These are phyloP conservation scores for Agelas oroides DNA, from an alignment of 37 sponge, comb jelly and placozoan genomes.

Conservation along the genomic window DNA sequence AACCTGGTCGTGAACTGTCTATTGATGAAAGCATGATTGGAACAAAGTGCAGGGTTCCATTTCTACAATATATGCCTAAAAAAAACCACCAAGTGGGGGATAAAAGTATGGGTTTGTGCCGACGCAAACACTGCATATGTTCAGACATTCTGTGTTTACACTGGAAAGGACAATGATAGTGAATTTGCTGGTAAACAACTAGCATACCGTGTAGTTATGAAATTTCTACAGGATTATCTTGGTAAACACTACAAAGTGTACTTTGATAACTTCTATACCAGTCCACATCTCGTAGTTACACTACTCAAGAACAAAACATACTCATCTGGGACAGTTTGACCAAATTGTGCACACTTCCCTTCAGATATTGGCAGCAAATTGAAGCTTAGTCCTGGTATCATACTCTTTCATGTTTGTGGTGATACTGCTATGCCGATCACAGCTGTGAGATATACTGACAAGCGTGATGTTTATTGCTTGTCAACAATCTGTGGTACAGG, in stretches of 20 bases:
- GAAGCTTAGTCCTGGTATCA: too few relatives aligned
- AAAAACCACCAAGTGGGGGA: slow-evolving; percentile 42
- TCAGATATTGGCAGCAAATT: too few relatives aligned
- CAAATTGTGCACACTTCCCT: too few relatives aligned
- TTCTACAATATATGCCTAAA: slow-evolving; percentile 45
- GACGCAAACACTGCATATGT: too few relatives aligned
- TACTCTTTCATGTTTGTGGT: too few relatives aligned
- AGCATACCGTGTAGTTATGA: slow-evolving; percentile 18
- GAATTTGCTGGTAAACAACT: not conserved
- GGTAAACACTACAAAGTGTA: too few relatives aligned
- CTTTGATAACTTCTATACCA: too few relatives aligned
- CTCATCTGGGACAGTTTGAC: too few relatives aligned
- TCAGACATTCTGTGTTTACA: not conserved
- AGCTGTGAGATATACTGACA: slow-evolving; percentile 26
- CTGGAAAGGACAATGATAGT: not conserved
- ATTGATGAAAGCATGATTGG: slow-evolving; percentile 65
- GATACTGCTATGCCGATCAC: too few relatives aligned
- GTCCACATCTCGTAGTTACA: too few relatives aligned
- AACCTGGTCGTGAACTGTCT: slow-evolving; percentile 27
- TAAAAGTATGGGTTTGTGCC: slow-evolving; percentile 39
- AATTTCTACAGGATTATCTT: too few relatives aligned
- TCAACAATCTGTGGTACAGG: slow-evolving; percentile 3
- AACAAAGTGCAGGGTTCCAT: slow-evolving; percentile 29
- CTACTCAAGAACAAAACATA: too few relatives aligned
- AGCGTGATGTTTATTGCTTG: slow-evolving; percentile 28